Evolutionary conservation across 2,113 vertebrate species (phyloP).

Genomic region (Tonatia bakeri): DNA sequence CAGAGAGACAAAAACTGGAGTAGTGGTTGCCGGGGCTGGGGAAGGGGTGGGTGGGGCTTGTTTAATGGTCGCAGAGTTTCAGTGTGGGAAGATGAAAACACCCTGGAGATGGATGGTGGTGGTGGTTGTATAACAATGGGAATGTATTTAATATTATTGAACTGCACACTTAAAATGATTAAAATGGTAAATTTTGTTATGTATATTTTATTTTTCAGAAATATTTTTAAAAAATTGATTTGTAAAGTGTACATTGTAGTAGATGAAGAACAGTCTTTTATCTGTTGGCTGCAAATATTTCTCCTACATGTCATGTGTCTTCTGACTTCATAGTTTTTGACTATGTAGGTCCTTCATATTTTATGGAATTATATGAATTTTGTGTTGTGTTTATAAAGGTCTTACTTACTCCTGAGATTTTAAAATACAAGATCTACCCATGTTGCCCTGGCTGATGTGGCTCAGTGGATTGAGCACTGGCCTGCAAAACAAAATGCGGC

Average conservation of each 20-base stretch:
- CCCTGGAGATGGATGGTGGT: neutral
- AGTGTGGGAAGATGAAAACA: neutral
- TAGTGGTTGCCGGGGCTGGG: neutral
- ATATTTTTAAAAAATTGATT: neutral
- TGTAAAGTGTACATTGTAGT: neutral
- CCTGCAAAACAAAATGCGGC: too few relatives aligned
- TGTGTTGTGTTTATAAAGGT: neutral
- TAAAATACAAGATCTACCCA: neutral
- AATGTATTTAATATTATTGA: neutral
- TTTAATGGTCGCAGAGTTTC: neutral
- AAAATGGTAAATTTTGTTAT: neutral
- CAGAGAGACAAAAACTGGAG: neutral
- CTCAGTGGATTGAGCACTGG: too few relatives aligned
- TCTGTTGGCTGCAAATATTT: neutral
- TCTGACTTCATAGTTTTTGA: neutral
- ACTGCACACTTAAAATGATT: neutral
- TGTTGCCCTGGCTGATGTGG: neutral
- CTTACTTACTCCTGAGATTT: neutral
- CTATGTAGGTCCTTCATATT: neutral
- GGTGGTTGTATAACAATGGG: neutral
- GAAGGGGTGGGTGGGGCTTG: rapidly evolving
- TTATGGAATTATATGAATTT: neutral
- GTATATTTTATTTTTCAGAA: neutral
- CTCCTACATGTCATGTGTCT: neutral
- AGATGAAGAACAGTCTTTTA: neutral